Evolutionary conservation across 2,888 invertebrate genomes (phyloP), one percentile per base, ranked within the genome.

Genomic region (Willowsia nigromaculata): DNA sequence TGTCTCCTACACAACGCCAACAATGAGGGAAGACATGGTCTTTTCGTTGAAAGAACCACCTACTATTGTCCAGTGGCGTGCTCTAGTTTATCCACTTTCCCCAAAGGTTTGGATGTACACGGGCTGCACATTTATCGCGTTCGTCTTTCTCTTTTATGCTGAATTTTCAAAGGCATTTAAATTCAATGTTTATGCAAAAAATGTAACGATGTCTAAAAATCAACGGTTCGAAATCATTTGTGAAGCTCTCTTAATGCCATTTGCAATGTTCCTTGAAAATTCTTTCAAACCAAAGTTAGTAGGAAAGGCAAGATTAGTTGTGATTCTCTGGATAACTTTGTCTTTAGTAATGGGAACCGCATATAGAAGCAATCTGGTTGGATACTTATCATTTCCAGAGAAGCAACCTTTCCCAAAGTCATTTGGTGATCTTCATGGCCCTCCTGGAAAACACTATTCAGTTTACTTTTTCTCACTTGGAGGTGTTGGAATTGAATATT

Each of bases 241-340:
- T 15, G 65, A 65, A 65, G 7, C 88, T 0, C 2, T 88, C 6
- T 9, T 74, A 18, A 40, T 85, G 25, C 88, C 90, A 25, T 85
- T 56, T 15, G 65, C 25, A 13, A 43, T 90, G 1, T 27, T 76
- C 1, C 25, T 90, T 5, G 88, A 90, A 13, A 78, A 88, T 65
- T 33, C 43, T n/a, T 40, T 13, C 22, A 0, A 5, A 7, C 15
- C 22, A 0, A 5, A 18, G 0, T 27, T 1, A 4, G 9, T 47
- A 1, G 11, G 2, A 5, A 47, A 47, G 13, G 47, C 15, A 2
- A 47, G 47, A 13, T 47, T 47, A 13, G 47, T 15, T 13, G 2
- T 40, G 18, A 37, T 85, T n/a, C 47, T 82, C 1, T 82, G 82
- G 43, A 22, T 82, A 18, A 18, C 47, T n/a, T 47, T 40, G 9